Evolutionary conservation across 2,888 invertebrate species (phyloP).

Genomic region (Furcula furcula): DNA sequence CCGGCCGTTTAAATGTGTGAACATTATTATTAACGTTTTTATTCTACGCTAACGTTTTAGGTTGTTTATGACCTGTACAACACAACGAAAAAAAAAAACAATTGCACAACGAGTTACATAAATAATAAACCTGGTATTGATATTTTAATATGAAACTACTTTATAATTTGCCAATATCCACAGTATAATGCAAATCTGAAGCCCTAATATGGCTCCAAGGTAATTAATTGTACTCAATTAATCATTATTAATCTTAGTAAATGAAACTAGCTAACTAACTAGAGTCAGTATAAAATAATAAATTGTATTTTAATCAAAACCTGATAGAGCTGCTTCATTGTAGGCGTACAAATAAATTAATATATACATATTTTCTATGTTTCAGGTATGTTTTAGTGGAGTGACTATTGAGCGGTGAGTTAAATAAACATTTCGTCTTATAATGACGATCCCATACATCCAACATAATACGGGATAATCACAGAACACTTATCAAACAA

Average conservation of each 20-base stretch:
- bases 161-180: too few species aligned
- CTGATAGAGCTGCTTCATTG: neutral
- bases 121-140: too few species aligned
- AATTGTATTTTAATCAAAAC: neutral
- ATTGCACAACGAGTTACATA: too few species aligned
- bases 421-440: conserved; percentile 37
- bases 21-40: conserved; percentile 60
- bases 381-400: conserved; percentile 26
- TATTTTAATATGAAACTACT: too few species aligned
- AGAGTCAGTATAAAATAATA: too few species aligned
- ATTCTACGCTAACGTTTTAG: conserved; percentile 9
- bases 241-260: too few species aligned
- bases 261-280: too few species aligned
- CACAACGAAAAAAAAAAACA: too few species aligned
- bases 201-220: too few species aligned
- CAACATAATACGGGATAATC: conserved; percentile 55
- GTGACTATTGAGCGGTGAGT: conserved; percentile 36
- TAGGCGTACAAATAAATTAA: neutral
- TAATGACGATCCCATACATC: conserved; percentile 48
- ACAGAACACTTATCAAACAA: conserved; percentile 63
- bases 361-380: conserved; percentile 12
- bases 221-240: too few species aligned
- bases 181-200: too few species aligned
- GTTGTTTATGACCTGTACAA: too few species aligned
- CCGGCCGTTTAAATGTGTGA: conserved; percentile 62